A percentile compares a stretch with the other conserved stretches of the same genome.
These are phyloP conservation scores for Drosophila recens DNA, from an alignment of 2,888 invertebrate species.

Conservation along the genomic window DNA sequence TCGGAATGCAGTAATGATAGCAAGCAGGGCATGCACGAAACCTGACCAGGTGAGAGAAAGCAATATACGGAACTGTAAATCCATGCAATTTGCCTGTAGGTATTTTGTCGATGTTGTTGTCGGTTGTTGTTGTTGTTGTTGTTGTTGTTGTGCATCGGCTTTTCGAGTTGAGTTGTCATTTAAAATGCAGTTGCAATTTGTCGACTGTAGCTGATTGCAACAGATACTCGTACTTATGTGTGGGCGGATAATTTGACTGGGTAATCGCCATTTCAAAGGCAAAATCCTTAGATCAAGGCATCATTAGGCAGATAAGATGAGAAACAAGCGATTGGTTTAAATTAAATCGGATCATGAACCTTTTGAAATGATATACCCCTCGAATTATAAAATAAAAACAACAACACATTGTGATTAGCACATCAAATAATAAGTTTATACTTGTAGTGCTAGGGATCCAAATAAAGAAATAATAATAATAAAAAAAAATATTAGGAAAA, in stretches of 20 bases:
- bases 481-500: too few relatives aligned
- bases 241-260: conserved; percentile 13
- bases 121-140: conserved; percentile 18
- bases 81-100: conserved; percentile 44
- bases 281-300: conserved; percentile 13
- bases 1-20: conserved; percentile 44
- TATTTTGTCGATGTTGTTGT: conserved; percentile 21
- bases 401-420: too few relatives aligned
- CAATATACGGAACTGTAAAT: conserved; percentile 21
- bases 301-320: conserved; percentile 2
- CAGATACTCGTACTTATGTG: conserved; percentile 9
- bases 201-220: conserved; percentile 46
- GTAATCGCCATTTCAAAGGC: conserved; percentile 27
- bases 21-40: neutral
- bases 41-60: conserved; percentile 10
- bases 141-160: conserved; percentile 32
- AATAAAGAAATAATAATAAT: too few relatives aligned
- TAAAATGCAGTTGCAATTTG: conserved; percentile 74
- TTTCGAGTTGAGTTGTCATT: conserved; percentile 45
- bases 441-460: too few relatives aligned
- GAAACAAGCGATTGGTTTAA: too few relatives aligned
- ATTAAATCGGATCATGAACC: too few relatives aligned
- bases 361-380: too few relatives aligned
- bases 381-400: too few relatives aligned
- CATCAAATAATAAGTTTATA: too few relatives aligned